Conservation (phyloP, 1,140 invertebrate species). For the Lucilia sericata region DNA sequence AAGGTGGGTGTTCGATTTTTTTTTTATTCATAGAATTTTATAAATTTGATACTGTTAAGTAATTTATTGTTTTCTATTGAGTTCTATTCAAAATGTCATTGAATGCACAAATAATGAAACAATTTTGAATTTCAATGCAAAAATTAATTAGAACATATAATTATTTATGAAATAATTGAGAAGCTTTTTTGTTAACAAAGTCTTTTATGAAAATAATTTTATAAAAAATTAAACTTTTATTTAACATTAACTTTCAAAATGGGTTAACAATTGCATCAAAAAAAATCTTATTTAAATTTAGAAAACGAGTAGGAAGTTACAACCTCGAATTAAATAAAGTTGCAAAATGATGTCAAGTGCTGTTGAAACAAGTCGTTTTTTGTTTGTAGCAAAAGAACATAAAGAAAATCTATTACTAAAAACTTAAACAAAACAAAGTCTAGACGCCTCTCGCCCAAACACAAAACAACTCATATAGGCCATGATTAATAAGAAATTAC, state of each 20-base stretch:
- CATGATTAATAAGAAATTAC: neutral
- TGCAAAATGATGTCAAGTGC: constrained; percentile 15
- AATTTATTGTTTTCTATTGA: neutral
- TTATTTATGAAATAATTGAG: neutral
- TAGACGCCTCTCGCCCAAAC: constrained; percentile 18
- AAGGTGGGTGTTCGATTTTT: neutral
- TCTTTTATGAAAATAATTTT: too few species aligned
- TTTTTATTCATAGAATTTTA: neutral
- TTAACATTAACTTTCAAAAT: neutral
- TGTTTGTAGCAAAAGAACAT: neutral
- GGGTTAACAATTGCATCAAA: neutral
- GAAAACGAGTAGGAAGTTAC: constrained; percentile 5
- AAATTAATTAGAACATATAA: too few species aligned
- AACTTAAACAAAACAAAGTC: neutral
- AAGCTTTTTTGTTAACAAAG: too few species aligned
- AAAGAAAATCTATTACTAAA: neutral
- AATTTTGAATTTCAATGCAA: neutral
- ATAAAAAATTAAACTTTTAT: too few species aligned
- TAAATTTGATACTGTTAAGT: neutral
- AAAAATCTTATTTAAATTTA: neutral
- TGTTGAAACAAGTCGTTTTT: neutral
- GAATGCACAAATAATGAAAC: neutral
- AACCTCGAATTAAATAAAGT: neutral
- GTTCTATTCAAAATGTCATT: neutral
- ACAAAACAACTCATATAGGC: neutral